phyloP scores from a whole-genome alignment of 2,888 invertebrate genomes.

The Hybos culiciformis region DNA sequence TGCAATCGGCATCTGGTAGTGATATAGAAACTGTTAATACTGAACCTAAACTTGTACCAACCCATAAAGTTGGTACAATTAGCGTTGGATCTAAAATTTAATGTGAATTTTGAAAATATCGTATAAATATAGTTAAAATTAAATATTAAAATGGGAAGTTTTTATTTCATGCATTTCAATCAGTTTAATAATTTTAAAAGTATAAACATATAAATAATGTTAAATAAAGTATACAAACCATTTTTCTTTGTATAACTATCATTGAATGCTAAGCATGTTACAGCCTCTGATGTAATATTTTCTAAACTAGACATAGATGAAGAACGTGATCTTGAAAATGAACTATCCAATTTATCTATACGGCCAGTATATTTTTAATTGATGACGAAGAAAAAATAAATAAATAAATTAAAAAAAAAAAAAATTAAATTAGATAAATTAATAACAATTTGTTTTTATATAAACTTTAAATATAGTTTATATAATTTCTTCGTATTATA shows the following conservation, averaged over 20 bases:
- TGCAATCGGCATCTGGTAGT: slow-evolving; percentile 63
- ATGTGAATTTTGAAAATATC: too few relatives aligned
- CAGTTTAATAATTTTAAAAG: neutral
- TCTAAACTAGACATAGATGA: slow-evolving; percentile 97
- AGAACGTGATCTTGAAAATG: slow-evolving; percentile 91
- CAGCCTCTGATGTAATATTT: slow-evolving; percentile 90
- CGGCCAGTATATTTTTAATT: slow-evolving; percentile 30
- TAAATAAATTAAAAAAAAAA: slow-evolving; percentile 3
- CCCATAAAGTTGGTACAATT: slow-evolving; percentile 84
- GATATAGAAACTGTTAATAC: slow-evolving; percentile 84
- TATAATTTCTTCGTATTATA: neutral
- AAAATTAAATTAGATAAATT: neutral
- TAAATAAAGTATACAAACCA: slow-evolving; percentile 46
- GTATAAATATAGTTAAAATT: too few relatives aligned
- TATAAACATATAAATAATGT: neutral
- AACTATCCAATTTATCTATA: slow-evolving; percentile 92
- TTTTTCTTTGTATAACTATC: slow-evolving; percentile 90
- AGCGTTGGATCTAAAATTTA: slow-evolving; percentile 57
- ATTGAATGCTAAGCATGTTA: slow-evolving; percentile 90
- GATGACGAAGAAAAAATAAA: slow-evolving; percentile 14
- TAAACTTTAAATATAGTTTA: neutral
- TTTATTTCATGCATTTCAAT: neutral
- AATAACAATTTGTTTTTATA: neutral
- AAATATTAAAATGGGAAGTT: too few relatives aligned
- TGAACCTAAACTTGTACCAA: slow-evolving; percentile 94